Evolutionary conservation across 2,113 vertebrate species (phyloP), one percentile per base, ranked within the genome.

Genomic region (Hiodon alosoides): DNA sequence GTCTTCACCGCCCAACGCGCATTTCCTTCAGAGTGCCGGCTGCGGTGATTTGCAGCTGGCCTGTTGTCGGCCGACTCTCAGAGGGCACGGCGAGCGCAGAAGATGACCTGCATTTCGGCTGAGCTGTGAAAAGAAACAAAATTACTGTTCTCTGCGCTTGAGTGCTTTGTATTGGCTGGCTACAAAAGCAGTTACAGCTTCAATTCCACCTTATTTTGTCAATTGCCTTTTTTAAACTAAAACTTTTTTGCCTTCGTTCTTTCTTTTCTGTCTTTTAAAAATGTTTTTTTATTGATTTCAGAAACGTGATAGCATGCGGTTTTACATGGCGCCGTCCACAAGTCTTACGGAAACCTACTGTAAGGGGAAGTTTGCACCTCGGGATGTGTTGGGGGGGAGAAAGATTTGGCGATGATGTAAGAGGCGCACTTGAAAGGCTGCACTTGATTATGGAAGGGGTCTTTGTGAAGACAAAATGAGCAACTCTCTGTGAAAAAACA

Each of bases 41-140:
- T 46, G 52, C 75, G 62, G 71, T 72, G 60, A 67, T 57, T 76
- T 51, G 68, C 10, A 70, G 76, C 5, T 46, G 48, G 67, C 50
- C 69, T 61, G 69, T 58, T 73, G 58, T 79, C 71, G 4, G 72
- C 73, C 69, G 66, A 48, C 14, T 52, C 60, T 10, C 16, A 53
- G 13, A 53, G n/a, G 57, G 64, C 67, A 53, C 47, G n/a, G 64
- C 8, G 65, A 57, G 69, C 75, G 69, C 54, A 71, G 55, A 54
- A 77, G 53, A 68, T 84, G 78, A 80, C 78, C 77, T 76, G 81
- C 59, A 79, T 81, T 81, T 48, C 14, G 74, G 47, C 72, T 61
- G 51, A 67, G 47, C 69, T 71, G 69, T 79, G 79, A 83, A 79
- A 76, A 66, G 75, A 79, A 77, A 78, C 71, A n/a, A 73, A 80